Evolutionary conservation across 2,797 vertebrate species (phyloP).

Genomic region (Sphenodon punctatus): DNA sequence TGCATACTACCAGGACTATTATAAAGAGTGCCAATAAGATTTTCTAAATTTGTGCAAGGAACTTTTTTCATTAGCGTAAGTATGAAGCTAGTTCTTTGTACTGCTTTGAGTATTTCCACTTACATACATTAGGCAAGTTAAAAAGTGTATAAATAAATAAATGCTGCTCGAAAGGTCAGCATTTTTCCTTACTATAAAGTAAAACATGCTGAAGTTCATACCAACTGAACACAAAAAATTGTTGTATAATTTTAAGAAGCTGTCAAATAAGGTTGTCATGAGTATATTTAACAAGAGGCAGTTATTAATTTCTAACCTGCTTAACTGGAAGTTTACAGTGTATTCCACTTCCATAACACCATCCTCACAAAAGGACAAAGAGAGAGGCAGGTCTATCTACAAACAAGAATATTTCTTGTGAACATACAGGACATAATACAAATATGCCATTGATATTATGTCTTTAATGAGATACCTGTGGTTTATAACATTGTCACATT

Average conservation of each 20-base stretch:
- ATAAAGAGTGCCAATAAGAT: no score
- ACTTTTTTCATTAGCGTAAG: neutral
- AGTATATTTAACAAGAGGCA: no score
- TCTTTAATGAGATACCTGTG: slow-evolving; percentile 15
- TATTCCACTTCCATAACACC: no score
- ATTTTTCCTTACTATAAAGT: no score
- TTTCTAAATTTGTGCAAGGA: neutral
- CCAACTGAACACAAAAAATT: no score
- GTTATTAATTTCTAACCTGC: neutral
- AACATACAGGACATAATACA: slow-evolving; percentile 4
- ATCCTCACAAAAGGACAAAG: neutral
- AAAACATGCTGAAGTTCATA: no score
- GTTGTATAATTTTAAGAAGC: no score
- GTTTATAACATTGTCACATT: slow-evolving; percentile 1
- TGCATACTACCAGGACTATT: neutral
- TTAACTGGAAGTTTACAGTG: neutral
- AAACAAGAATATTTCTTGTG: neutral
- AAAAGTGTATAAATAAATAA: no score
- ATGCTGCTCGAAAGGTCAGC: no score
- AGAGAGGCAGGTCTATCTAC: neutral
- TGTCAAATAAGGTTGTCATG: no score
- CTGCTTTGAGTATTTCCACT: neutral
- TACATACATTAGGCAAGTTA: neutral
- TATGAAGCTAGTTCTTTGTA: neutral
- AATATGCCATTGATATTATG: neutral